These are phyloP conservation scores for Equus przewalskii DNA, from an alignment of 2,113 vertebrate species.

Conservation along the genomic window DNA sequence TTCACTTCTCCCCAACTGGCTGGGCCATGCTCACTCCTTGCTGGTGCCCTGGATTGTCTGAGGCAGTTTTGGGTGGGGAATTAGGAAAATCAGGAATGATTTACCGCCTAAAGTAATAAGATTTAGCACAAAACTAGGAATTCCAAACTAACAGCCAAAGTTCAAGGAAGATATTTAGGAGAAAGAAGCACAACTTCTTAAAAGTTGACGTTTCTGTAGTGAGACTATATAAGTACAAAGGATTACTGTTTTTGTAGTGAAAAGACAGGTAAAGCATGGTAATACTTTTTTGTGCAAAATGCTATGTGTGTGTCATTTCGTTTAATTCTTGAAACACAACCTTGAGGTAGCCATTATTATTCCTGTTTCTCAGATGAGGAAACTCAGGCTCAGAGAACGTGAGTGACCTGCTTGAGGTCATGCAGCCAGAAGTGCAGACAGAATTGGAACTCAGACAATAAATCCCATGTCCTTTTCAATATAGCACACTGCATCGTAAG, in stretches of 20 bases:
- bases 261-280: background rate
- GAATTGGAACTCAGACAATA: background rate
- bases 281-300: background rate
- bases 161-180: slow-evolving; percentile 8
- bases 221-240: background rate
- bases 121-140: background rate
- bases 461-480: background rate
- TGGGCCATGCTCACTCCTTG: background rate
- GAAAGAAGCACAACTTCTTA: background rate
- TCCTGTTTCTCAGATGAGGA: background rate
- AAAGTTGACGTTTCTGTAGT: background rate
- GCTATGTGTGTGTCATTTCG: background rate
- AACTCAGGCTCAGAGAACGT: background rate
- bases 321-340: background rate
- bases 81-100: background rate
- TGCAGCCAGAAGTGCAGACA: background rate
- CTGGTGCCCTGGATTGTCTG: background rate
- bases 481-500: background rate
- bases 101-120: background rate
- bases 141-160: background rate
- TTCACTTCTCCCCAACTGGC: background rate
- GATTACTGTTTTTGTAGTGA: background rate
- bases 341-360: background rate
- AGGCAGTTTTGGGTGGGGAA: background rate
- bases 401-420: background rate